Conservation (phyloP, 2,797 vertebrate genomes). For the Alfaro cultratus region DNA sequence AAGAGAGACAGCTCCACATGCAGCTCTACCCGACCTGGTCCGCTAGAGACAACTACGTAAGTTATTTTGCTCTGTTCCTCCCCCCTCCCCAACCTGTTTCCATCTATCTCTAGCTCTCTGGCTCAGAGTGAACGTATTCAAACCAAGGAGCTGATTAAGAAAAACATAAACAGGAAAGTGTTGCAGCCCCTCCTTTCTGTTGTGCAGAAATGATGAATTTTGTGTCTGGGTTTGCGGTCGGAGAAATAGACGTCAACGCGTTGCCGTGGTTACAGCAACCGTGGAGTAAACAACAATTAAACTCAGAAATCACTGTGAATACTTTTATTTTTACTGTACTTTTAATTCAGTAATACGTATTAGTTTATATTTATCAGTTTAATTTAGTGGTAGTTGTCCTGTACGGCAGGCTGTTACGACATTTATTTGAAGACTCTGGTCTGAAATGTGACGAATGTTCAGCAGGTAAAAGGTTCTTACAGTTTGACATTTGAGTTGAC, state of each 20-base stretch:
- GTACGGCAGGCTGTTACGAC: neutral
- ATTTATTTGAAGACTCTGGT: neutral
- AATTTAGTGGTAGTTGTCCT: neutral
- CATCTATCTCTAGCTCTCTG: neutral
- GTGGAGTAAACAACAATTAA: neutral
- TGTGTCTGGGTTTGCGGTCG: slow-evolving; percentile 13
- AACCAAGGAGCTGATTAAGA: slow-evolving; percentile 10
- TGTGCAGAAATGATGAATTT: slow-evolving; percentile 12
- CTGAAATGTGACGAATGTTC: neutral
- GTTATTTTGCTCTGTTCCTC: slow-evolving; percentile 40
- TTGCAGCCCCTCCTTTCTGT: slow-evolving; percentile 21
- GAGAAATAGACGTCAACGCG: slow-evolving; percentile 23
- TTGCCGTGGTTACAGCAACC: slow-evolving; percentile 20
- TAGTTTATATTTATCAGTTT: neutral
- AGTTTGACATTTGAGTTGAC: neutral
- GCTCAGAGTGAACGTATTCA: neutral
- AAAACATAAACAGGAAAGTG: slow-evolving; percentile 6
- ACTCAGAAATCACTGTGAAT: neutral
- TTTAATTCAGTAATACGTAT: neutral
- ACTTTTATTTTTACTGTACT: neutral
- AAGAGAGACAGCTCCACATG: slow-evolving; percentile 99
- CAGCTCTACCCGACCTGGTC: slow-evolving; percentile 99
- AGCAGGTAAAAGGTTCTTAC: neutral
- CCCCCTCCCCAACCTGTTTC: neutral
- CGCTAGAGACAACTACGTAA: slow-evolving; percentile 97